Percentiles rank a stretch among this genome's conserved stretches.
Conservation (phyloP, 2,797 vertebrate genomes). For the Atherinosoma microstoma region DNA sequence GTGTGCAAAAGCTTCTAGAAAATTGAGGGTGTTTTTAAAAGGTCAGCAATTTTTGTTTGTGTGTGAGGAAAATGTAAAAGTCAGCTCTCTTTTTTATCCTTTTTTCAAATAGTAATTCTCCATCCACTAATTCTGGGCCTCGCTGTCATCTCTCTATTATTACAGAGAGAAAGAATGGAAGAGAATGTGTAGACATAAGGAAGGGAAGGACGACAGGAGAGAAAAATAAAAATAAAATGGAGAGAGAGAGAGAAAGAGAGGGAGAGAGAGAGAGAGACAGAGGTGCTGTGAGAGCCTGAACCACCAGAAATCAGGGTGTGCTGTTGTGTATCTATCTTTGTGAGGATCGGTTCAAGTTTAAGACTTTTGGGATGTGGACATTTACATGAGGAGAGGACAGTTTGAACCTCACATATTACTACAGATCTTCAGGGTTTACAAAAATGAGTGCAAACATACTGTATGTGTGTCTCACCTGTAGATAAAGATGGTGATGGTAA, state of each 20-base stretch:
- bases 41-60: not conserved
- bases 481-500: constrained; percentile 88
- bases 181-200: constrained; percentile 16
- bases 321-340: constrained; percentile 2
- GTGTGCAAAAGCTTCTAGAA: not conserved
- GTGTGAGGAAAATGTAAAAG: not conserved
- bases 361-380: not conserved
- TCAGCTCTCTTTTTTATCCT: not conserved
- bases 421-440: not conserved
- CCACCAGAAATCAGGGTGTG: constrained; percentile 17
- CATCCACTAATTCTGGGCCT: constrained; percentile 28
- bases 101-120: constrained; percentile 14
- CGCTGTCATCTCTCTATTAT: constrained; percentile 35
- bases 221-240: constrained; percentile 23
- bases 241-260: constrained; percentile 2
- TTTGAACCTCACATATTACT: not conserved
- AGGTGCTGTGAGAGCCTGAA: constrained; percentile 31
- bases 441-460: not conserved
- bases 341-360: not conserved
- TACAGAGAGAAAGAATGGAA: not conserved
- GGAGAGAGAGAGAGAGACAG: constrained; percentile 15
- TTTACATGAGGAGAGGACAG: not conserved
- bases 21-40: not conserved
- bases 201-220: not conserved
- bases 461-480: constrained; percentile 85